These are phyloP conservation scores for Neostethus bicornis DNA, from an alignment of 2,797 vertebrate species.

Conservation along the genomic window DNA sequence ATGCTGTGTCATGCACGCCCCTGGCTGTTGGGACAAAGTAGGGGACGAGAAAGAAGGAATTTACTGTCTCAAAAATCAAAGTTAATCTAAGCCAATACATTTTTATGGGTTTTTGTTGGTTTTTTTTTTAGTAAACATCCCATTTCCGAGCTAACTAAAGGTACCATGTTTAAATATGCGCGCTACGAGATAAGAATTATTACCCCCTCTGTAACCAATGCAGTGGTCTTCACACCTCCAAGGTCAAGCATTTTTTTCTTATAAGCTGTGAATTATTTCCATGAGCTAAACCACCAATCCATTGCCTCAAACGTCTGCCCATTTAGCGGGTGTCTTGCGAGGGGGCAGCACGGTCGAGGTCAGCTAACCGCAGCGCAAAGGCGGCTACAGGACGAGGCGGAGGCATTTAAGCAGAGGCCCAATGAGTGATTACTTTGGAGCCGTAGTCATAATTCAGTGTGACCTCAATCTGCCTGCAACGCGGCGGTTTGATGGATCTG, in stretches of 20 bases:
- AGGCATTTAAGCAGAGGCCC: slow-evolving; percentile 71
- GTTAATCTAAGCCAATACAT: too few species aligned
- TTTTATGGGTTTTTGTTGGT: too few species aligned
- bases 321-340: slow-evolving; percentile 68
- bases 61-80: too few species aligned
- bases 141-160: too few species aligned
- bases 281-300: slow-evolving; percentile 49
- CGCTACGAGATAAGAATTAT: too few species aligned
- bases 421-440: slow-evolving; percentile 83
- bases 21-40: too few species aligned
- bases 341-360: slow-evolving; percentile 73
- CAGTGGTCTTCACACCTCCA: slow-evolving; percentile 41
- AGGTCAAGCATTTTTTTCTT: slow-evolving; percentile 60
- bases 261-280: slow-evolving; percentile 72
- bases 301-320: slow-evolving; percentile 46
- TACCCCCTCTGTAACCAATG: slow-evolving; percentile 30
- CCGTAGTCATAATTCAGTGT: slow-evolving; percentile 83
- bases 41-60: too few species aligned
- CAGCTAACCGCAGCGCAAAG: slow-evolving; percentile 56
- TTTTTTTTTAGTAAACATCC: too few species aligned
- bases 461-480: slow-evolving; percentile 85
- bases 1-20: too few species aligned
- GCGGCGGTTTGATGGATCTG: slow-evolving; percentile 78
- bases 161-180: too few species aligned
- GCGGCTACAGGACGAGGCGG: slow-evolving; percentile 49